Evolutionary conservation across 1,140 invertebrate species (phyloP), one percentile per base, ranked within the genome.

Genomic region (Sinonovacula constricta): DNA sequence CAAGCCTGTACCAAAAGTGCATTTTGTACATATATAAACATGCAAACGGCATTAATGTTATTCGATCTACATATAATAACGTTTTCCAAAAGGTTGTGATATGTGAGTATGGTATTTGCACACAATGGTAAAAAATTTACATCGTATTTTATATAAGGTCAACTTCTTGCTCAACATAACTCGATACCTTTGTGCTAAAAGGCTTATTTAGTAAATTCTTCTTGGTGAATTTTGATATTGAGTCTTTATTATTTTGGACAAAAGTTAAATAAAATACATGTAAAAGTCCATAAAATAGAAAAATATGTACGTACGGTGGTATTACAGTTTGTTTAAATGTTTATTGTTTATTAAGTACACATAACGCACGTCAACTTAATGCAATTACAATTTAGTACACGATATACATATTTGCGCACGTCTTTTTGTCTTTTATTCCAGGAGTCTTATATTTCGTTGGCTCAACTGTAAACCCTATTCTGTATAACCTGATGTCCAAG

Each of bases 391-490:
- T 3, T 60, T 30, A 26, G 18, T 28, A 60, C 28, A 26, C 57
- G 28, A 60, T 15, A 24, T 24, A 24, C n/a, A 60, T 60, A 3
- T 14, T 28, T 3, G 24, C 22, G 18, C 12, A 7, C 18, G 2
- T 24, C 30, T 28, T 28, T 7, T 7, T 60, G 15, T 60, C 30
- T 1, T 28, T 31, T 28, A 24, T 28, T 22, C 24, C 80, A 91
- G 90, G 90, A 53, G 85, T 89, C 1, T 67, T 90, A 39, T 92
- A 94, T 72, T 94, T 92, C 84, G 93, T 94, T 70, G 94, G 94
- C 85, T 93, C 90, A 74, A 93, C 93, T n/a, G 93, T 94, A 54
- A 94, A 94, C 85, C 93, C 93, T 1, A 93, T 94, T 53, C 87
- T 94, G 49, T 94, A 93, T 90, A 93, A 93, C 85, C 90, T 93